Base-by-base conservation (phyloP, 2,888 invertebrate species). In the Trissolcus japonicus region DNA sequence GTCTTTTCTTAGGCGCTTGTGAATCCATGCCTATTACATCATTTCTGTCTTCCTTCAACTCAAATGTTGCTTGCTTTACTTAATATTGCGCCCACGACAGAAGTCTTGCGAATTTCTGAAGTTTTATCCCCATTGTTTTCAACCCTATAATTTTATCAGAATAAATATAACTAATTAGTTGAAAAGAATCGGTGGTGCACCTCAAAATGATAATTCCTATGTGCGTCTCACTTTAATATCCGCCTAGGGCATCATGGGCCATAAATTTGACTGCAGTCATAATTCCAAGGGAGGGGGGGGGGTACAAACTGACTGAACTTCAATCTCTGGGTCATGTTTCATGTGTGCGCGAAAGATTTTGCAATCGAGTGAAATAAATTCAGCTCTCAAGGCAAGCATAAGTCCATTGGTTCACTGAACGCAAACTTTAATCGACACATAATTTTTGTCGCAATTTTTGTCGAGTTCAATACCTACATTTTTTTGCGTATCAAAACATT, bases 211-310 rank as follows among this genome's bases (percentile, higher is more conserved):
- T 74, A 61, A 67, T 62, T 74, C 57, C 67, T 53, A 53, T 53
- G 65, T 41, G 65, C 19, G 57, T 53, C 62, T 62, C 63, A 68
- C 67, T 75, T 75, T 75, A 67, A 63, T 75, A 68, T 63, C 40
- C 54, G 62, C 74, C 41, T 43, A 21, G 25, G 74, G 56, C 57
- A 56, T 57, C 57, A 48, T 50, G 57, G 67, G 53, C 53, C 74
- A 62, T 74, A 67, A 74, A 67, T 74, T 48, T 50, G 16, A 29
- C 51, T 56, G 2, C 50, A 62, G 57, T 74, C 67, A 57, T 74
- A 74, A 74, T 74, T 74, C 57, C 57, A 67, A 55, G 57, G 16
- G 35, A 48, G 63, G 13, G 61, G 50, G 57, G 16, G 35, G 54
- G 63, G 13, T 65, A 65, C 72, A 25, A 60, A 57, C 43, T 50